Evolutionary conservation across 2,888 invertebrate species (phyloP).

Genomic region (Callinectes sapidus): DNA sequence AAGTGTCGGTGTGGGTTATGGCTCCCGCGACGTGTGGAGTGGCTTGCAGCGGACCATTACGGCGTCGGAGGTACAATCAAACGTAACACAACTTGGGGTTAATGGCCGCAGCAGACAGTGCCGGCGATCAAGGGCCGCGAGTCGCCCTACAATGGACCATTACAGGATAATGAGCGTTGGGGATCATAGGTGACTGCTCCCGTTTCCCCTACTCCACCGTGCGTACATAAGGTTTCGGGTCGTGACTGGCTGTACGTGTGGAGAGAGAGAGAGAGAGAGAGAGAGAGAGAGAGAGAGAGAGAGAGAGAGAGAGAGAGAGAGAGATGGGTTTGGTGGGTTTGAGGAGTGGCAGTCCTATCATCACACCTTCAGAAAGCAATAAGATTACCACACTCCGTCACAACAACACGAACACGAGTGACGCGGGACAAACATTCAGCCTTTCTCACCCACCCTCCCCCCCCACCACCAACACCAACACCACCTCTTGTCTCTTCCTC

Average conservation of each 20-base stretch:
- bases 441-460: not conserved
- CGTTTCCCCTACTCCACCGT: not conserved
- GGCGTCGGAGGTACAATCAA: constrained; percentile 32
- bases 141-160: constrained; percentile 42
- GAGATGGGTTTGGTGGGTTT: constrained; percentile 7
- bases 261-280: not conserved
- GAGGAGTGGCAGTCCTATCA: not conserved
- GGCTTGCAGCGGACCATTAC: not conserved
- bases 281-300: not conserved
- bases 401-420: not conserved
- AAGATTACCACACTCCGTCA: not conserved
- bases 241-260: not conserved
- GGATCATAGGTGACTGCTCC: constrained; percentile 28
- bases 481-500: not conserved
- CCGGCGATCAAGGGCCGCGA: constrained; percentile 30
- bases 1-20: constrained; percentile 13
- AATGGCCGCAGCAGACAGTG: constrained; percentile 7
- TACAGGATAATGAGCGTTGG: constrained; percentile 30
- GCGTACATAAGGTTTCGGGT: not conserved
- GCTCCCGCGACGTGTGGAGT: not conserved
- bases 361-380: not conserved
- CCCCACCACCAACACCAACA: not conserved
- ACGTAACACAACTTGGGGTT: constrained; percentile 39
- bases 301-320: not conserved
- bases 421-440: not conserved